phyloP scores from a whole-genome alignment of 1,140 invertebrate genomes.

The Ceratoteleas bidentatus region DNA sequence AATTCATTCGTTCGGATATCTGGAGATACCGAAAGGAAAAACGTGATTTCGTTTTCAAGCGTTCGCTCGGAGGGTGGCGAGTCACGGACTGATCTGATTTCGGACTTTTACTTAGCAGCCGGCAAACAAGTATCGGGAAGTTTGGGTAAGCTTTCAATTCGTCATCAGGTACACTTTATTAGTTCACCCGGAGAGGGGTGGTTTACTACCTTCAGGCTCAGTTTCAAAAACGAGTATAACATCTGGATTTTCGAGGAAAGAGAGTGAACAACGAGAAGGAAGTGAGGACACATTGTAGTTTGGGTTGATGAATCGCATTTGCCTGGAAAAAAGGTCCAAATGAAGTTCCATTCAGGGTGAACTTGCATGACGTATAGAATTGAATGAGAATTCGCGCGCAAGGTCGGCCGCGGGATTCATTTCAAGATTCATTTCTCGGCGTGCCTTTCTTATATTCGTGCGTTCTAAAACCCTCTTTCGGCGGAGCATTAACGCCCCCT shows the following conservation, averaged over 20 bases:
- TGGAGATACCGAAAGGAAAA: constrained; percentile 67
- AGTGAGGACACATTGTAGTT: no score
- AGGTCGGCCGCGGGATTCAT: constrained; percentile 50
- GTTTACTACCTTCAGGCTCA: no score
- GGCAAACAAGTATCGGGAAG: constrained; percentile 59
- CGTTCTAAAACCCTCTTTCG: constrained; percentile 43
- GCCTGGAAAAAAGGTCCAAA: neutral
- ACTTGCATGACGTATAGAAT: constrained; percentile 13
- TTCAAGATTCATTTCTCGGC: constrained; percentile 23
- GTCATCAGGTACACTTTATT: constrained; percentile 21
- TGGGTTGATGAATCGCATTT: neutral
- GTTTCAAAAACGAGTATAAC: no score
- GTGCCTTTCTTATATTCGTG: constrained; percentile 53
- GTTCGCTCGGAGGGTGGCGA: constrained; percentile 51
- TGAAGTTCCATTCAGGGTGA: neutral
- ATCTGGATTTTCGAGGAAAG: no score
- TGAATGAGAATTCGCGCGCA: constrained; percentile 52
- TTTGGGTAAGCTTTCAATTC: constrained; percentile 33
- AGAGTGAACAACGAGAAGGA: no score
- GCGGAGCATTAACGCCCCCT: constrained; percentile 46
- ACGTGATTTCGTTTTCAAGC: constrained; percentile 72
- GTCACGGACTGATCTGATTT: constrained; percentile 50
- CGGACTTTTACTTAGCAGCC: constrained; percentile 43
- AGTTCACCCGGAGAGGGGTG: neutral
- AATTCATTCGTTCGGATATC: constrained; percentile 70